These are phyloP conservation scores for Cuculus canorus DNA, from an alignment of 2,797 vertebrate species.

Conservation along the genomic window DNA sequence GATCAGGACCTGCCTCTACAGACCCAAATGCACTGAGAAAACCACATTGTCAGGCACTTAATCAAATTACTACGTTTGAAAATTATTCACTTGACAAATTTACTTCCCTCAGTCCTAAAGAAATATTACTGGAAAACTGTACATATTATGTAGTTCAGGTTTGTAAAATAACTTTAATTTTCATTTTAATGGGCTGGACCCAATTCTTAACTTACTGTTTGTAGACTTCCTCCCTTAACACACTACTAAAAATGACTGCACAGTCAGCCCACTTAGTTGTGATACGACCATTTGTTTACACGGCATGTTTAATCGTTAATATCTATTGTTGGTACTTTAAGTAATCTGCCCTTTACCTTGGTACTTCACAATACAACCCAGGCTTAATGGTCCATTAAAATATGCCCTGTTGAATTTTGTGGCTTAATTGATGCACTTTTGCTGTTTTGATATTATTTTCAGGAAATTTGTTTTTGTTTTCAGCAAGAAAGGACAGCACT, in stretches of 20 bases:
- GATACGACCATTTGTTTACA: conserved; percentile 24
- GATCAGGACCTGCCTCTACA: background rate
- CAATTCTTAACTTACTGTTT: background rate
- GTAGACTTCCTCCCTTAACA: background rate
- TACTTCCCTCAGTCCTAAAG: background rate
- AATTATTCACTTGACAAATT: background rate
- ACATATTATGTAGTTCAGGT: background rate
- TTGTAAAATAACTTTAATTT: background rate
- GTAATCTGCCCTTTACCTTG: conserved; percentile 40
- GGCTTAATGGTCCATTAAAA: conserved; percentile 63
- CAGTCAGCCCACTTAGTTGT: background rate
- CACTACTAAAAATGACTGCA: background rate
- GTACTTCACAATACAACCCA: conserved; percentile 22
- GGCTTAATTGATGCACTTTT: conserved; percentile 59
- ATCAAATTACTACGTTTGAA: background rate
- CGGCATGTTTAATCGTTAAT: conserved; percentile 55
- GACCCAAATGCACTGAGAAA: background rate
- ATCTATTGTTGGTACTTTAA: conserved; percentile 30
- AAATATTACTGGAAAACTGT: background rate
- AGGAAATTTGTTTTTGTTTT: conserved; percentile 54
- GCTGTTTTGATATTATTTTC: conserved; percentile 45
- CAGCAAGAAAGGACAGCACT: conserved; percentile 28
- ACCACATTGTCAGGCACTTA: background rate
- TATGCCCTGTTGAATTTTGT: conserved; percentile 30
- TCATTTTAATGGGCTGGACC: background rate